Percentiles rank a stretch among this genome's conserved stretches.
Evolutionary conservation across 2,113 vertebrate species (phyloP).

Genomic region (Opisthocomus hoazin): DNA sequence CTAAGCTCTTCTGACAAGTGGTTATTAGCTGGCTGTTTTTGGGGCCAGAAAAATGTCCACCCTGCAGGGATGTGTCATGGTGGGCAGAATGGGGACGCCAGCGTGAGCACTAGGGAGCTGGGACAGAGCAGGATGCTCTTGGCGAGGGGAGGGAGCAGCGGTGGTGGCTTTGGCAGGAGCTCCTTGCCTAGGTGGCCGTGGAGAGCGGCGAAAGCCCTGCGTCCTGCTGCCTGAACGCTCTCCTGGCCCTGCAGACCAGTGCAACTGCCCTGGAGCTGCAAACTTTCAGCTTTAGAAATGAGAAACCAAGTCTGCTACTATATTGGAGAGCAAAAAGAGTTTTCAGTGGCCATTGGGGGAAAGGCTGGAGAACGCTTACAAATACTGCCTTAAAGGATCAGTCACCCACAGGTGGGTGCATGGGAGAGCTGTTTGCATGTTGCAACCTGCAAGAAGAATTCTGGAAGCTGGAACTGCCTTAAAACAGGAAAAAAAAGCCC

Average conservation of each 20-base stretch:
- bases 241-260: neutral
- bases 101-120: rapidly evolving
- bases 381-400: neutral
- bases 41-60: neutral
- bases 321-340: neutral
- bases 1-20: neutral
- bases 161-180: neutral
- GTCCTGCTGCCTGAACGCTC: neutral
- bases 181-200: rapidly evolving
- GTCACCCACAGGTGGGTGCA: too few relatives aligned
- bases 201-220: neutral
- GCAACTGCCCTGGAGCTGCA: neutral
- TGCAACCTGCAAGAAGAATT: neutral
- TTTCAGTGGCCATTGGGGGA: neutral
- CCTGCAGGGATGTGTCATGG: neutral
- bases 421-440: neutral
- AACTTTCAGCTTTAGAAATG: neutral
- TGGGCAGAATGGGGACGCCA: neutral
- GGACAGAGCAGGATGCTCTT: neutral
- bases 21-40: neutral
- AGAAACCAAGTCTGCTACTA: neutral
- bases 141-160: neutral
- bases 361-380: neutral
- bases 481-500: neutral
- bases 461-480: neutral